A percentile compares a stretch with the other conserved stretches of the same genome.
These are phyloP conservation scores for Anguilla pacifica DNA, from an alignment of 2,797 vertebrate genomes.

Conservation along the genomic window DNA sequence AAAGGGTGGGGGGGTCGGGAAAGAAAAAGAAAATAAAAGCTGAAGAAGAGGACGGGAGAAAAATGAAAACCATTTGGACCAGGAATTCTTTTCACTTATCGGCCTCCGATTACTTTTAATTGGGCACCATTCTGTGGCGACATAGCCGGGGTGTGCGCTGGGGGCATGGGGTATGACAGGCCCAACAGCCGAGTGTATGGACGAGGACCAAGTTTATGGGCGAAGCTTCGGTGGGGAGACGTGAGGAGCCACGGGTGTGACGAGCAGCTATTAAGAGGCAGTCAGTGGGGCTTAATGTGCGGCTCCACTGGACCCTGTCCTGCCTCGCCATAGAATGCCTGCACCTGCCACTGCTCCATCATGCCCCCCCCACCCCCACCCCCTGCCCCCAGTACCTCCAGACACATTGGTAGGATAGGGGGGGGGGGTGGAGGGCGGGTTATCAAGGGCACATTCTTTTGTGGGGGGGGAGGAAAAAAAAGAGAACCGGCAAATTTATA, in stretches of 20 bases:
- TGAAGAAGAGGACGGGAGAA: conserved; percentile 50
- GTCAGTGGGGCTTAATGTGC: neutral
- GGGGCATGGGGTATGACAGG: conserved; percentile 60
- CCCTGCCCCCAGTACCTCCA: neutral
- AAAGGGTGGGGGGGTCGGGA: conserved; percentile 21
- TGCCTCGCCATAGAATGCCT: neutral
- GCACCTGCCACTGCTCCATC: neutral
- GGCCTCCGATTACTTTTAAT: conserved; percentile 75
- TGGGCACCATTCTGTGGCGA: conserved; percentile 70
- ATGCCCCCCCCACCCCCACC: neutral
- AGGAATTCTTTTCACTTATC: conserved; percentile 74
- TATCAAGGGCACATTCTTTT: neutral
- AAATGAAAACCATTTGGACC: conserved; percentile 64
- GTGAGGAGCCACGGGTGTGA: conserved; percentile 68
- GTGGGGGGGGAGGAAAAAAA: neutral
- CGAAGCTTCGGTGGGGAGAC: conserved; percentile 57
- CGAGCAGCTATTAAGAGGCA: conserved; percentile 59
- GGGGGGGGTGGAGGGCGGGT: neutral
- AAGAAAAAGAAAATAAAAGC: conserved; percentile 53
- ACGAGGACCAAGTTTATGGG: conserved; percentile 58
- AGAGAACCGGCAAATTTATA: neutral
- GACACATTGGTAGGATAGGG: conserved; percentile 39
- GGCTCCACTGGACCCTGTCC: neutral
- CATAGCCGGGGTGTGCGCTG: conserved; percentile 42
- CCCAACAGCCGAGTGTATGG: conserved; percentile 66